A percentile compares a stretch with the other conserved stretches of the same genome.
Conservation (phyloP, 2,888 invertebrate species). For the Chesias legatella region DNA sequence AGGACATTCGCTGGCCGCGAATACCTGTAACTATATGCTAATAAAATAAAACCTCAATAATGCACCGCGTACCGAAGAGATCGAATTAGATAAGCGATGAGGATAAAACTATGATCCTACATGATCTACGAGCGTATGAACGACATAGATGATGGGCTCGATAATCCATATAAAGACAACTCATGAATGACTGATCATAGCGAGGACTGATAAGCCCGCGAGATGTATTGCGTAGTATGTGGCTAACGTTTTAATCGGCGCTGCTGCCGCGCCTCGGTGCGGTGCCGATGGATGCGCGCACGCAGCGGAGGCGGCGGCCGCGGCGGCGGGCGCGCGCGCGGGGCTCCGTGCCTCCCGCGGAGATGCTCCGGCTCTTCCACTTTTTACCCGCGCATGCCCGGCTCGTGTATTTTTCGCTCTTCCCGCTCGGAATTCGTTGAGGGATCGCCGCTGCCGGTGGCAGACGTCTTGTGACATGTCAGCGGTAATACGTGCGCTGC, state of each 20-base stretch:
- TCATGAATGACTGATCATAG: constrained; percentile 45
- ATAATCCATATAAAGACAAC: constrained; percentile 24
- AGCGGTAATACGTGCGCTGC: constrained; percentile 69
- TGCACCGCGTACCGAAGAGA: constrained; percentile 6
- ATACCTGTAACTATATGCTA: constrained; percentile 21
- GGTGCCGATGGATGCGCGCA: constrained; percentile 41
- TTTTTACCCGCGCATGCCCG: constrained; percentile 72
- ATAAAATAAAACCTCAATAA: constrained; percentile 22
- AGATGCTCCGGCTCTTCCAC: constrained; percentile 58
- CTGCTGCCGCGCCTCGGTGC: too few relatives aligned
- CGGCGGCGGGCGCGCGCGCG: constrained; percentile 37
- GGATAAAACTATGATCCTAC: constrained; percentile 25
- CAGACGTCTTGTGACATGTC: constrained; percentile 79
- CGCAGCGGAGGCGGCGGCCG: constrained; percentile 34
- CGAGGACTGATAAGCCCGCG: constrained; percentile 41
- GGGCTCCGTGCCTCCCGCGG: constrained; percentile 61
- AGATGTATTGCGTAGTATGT: constrained; percentile 38
- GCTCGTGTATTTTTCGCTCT: constrained; percentile 80
- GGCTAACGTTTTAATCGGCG: constrained; percentile 56
- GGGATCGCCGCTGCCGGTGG: constrained; percentile 78
- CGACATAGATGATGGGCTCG: constrained; percentile 24
- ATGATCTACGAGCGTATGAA: constrained; percentile 27
- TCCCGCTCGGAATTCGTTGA: constrained; percentile 76
- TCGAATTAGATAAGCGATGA: constrained; percentile 21
- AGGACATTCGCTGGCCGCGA: constrained; percentile 48